Conservation (phyloP, 2,797 vertebrate species). For the Lerista edwardsae region DNA sequence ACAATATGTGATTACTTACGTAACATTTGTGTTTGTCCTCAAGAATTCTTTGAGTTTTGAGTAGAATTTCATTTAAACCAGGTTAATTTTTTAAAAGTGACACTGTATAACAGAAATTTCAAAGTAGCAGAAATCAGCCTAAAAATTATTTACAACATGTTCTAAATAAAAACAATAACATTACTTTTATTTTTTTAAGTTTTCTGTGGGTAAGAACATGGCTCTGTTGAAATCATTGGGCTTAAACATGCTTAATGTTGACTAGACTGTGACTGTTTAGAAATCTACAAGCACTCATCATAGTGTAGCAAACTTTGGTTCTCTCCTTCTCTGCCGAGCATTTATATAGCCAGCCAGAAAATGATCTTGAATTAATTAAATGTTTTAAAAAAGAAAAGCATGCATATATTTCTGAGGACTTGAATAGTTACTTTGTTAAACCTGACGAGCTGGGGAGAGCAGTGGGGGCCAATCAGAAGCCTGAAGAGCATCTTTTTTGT, state of each 20-base stretch:
- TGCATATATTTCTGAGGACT: conserved; percentile 29
- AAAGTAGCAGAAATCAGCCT: neutral
- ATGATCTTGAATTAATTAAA: conserved; percentile 45
- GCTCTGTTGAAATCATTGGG: neutral
- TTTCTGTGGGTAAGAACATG: neutral
- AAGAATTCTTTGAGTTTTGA: neutral
- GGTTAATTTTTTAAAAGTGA: neutral
- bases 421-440: conserved; percentile 47
- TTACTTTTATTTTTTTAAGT: neutral
- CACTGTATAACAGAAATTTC: neutral
- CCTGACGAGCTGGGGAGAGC: conserved; percentile 2
- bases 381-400: conserved; percentile 24
- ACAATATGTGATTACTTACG: neutral
- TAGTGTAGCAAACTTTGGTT: conserved; percentile 6
- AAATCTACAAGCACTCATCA: neutral
- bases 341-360: neutral
- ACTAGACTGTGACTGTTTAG: neutral
- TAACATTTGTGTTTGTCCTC: neutral
- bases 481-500: conserved; percentile 5
- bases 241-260: neutral
- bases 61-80: neutral
- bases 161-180: neutral
- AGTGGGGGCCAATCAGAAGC: neutral
- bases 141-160: neutral
- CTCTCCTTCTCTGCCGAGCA: conserved; percentile 24